Evolutionary conservation across 2,797 vertebrate genomes (phyloP).

Genomic region (Anniella stebbinsi): DNA sequence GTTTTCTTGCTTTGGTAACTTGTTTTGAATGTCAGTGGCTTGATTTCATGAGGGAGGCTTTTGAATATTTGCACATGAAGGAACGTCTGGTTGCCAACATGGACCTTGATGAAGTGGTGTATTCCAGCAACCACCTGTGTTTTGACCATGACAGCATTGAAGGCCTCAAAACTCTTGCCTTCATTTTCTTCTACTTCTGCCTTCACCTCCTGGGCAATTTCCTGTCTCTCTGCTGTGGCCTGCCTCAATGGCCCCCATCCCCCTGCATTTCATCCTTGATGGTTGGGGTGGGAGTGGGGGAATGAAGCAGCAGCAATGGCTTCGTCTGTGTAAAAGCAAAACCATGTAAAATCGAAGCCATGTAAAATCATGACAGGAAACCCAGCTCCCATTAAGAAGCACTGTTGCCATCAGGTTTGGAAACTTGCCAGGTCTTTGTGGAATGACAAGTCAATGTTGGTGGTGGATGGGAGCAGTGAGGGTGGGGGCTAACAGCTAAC

Average conservation of each 20-base stretch:
- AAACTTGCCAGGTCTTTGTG: neutral
- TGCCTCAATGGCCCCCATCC: too few species aligned
- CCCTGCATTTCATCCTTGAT: too few species aligned
- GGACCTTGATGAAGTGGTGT: constrained; percentile 70
- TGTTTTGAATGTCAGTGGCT: constrained; percentile 30
- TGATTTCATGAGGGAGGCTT: constrained; percentile 58
- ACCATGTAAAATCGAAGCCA: neutral
- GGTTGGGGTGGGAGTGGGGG: too few species aligned
- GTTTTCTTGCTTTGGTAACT: constrained; percentile 65
- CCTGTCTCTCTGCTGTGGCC: too few species aligned
- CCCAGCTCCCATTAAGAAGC: too few species aligned
- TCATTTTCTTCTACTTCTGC: constrained; percentile 8
- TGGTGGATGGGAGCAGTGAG: too few species aligned
- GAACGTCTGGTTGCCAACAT: neutral
- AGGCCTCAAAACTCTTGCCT: rapidly evolving
- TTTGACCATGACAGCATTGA: neutral
- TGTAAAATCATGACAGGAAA: too few species aligned
- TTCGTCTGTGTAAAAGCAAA: too few species aligned
- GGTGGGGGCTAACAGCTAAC: too few species aligned
- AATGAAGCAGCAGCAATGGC: neutral
- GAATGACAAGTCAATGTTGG: neutral
- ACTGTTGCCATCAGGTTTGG: too few species aligned
- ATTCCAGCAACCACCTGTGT: constrained; percentile 63
- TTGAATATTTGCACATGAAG: constrained; percentile 39
- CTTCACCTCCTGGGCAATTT: constrained; percentile 58